These are phyloP conservation scores for Euglossa dilemma DNA, from an alignment of 1,140 invertebrate genomes.

Conservation along the genomic window DNA sequence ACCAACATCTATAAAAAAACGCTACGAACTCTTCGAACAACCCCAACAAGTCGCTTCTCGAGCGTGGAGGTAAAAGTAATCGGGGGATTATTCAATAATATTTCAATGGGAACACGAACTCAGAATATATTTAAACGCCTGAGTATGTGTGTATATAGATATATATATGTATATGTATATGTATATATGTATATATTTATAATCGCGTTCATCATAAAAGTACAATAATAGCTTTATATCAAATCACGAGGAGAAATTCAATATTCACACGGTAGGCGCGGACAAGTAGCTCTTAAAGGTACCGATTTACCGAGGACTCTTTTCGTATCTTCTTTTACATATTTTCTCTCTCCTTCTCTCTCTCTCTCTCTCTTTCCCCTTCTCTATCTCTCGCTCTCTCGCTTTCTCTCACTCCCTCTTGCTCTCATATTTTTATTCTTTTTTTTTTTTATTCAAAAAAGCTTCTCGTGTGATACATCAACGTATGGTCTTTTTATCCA, in stretches of 20 bases:
- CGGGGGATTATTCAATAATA: constrained; percentile 9
- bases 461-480: constrained; percentile 27
- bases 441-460: constrained; percentile 14
- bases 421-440: neutral
- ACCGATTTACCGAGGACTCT: constrained; percentile 65
- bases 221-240: constrained; percentile 81
- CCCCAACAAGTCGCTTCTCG: neutral
- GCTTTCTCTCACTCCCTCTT: neutral
- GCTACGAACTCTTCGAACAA: neutral
- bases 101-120: constrained; percentile 43
- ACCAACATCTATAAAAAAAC: no score
- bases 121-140: constrained; percentile 48
- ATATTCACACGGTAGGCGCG: constrained; percentile 77
- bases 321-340: constrained; percentile 32
- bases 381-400: no score
- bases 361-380: neutral
- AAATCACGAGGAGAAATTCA: constrained; percentile 80
- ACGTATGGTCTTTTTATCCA: constrained; percentile 25
- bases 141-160: constrained; percentile 42
- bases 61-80: neutral
- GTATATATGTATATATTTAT: constrained; percentile 77
- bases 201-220: constrained; percentile 81
- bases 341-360: neutral
- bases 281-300: constrained; percentile 70
- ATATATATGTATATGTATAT: constrained; percentile 62